phyloP scores from a whole-genome alignment of 2,113 vertebrate genomes.

The Neogale vison region DNA sequence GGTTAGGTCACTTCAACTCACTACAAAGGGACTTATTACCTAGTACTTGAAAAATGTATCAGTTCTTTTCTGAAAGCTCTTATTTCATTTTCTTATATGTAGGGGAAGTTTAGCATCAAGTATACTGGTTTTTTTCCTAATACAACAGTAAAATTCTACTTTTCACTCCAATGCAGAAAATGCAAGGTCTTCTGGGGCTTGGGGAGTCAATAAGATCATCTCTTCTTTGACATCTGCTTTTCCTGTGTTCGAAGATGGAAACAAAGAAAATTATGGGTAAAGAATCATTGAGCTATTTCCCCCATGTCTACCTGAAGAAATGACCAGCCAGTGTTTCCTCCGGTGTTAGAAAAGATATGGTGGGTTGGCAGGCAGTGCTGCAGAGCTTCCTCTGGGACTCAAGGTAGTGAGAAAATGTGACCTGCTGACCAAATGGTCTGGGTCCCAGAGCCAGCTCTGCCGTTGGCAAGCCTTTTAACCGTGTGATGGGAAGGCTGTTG shows the following conservation, averaged over 20 bases:
- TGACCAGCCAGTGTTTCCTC: neutral
- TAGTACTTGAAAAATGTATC: neutral
- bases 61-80: neutral
- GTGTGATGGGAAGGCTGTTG: neutral
- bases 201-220: conserved; percentile 58
- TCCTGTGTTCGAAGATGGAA: conserved; percentile 92
- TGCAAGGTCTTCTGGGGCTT: conserved; percentile 60
- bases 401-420: neutral
- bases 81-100: neutral
- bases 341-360: neutral
- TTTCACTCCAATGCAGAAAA: conserved; percentile 66
- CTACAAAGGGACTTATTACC: neutral
- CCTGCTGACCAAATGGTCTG: neutral
- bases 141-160: conserved; percentile 6
- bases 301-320: neutral
- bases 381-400: neutral
- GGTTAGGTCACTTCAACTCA: neutral
- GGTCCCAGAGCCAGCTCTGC: neutral
- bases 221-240: conserved; percentile 80
- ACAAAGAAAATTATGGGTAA: conserved; percentile 88
- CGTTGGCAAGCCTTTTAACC: neutral
- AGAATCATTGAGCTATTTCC: neutral
- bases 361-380: neutral
- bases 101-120: neutral
- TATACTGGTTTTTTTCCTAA: neutral